Percentiles rank a stretch among this genome's conserved stretches.
Conservation (phyloP, 2,797 vertebrate species). For the Cyclura pinguis region DNA sequence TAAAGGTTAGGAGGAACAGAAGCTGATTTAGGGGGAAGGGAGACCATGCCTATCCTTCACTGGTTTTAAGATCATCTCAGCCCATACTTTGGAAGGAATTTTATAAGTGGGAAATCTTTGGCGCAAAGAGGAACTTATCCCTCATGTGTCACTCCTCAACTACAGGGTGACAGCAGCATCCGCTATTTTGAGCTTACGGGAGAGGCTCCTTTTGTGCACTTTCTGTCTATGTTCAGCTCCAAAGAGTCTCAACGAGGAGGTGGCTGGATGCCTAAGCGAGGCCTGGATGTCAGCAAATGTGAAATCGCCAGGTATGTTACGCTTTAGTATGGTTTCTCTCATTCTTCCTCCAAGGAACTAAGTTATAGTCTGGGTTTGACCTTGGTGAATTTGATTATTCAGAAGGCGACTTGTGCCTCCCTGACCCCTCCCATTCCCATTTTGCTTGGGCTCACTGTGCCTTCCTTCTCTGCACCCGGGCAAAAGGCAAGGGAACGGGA, state of each 20-base stretch:
- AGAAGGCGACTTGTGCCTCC: no score
- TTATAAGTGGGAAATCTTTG: background rate
- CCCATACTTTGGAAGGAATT: background rate
- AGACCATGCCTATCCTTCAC: background rate
- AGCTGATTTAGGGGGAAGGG: background rate
- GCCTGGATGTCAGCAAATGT: slow-evolving; percentile 93
- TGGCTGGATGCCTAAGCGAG: slow-evolving; percentile 94
- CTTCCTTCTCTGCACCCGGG: no score
- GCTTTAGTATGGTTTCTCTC: no score
- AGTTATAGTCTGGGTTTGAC: no score
- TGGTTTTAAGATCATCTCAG: background rate
- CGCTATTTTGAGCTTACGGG: slow-evolving; percentile 94
- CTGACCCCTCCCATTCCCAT: no score
- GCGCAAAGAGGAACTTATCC: background rate
- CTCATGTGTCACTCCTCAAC: background rate
- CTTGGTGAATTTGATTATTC: no score
- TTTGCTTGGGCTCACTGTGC: no score
- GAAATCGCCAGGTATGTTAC: slow-evolving; percentile 88
- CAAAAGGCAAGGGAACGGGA: no score
- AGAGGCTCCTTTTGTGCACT: slow-evolving; percentile 90
- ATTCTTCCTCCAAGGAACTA: background rate
- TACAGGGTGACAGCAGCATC: slow-evolving; percentile 92
- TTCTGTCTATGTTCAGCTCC: slow-evolving; percentile 90
- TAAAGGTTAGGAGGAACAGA: background rate
- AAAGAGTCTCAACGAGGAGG: slow-evolving; percentile 94